Conservation (phyloP, 2,888 invertebrate genomes). For the Empis livida region DNA sequence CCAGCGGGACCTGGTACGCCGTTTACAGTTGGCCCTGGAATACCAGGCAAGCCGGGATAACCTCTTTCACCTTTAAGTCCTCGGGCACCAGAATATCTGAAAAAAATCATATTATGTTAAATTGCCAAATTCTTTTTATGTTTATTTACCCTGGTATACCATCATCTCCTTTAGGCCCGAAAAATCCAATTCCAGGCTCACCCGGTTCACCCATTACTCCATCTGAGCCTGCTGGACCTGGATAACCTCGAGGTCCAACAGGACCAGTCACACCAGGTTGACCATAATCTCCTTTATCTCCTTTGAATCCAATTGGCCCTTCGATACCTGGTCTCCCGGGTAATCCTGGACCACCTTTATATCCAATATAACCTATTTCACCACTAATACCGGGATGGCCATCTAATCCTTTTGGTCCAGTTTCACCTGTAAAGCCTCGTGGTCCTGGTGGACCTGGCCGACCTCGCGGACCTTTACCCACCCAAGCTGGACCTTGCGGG, state of each 20-base stretch:
- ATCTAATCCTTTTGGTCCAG: constrained; percentile 55
- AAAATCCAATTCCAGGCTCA: constrained; percentile 43
- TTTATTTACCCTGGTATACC: constrained; percentile 51
- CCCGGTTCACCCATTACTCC: constrained; percentile 49
- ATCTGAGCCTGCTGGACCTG: constrained; percentile 47
- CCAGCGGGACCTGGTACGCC: constrained; percentile 70
- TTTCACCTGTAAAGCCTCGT: constrained; percentile 39
- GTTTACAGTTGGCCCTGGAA: constrained; percentile 64
- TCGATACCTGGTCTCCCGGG: constrained; percentile 58
- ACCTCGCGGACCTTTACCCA: constrained; percentile 63
- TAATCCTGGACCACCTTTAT: constrained; percentile 52
- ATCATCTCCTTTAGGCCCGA: constrained; percentile 63
- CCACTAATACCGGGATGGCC: constrained; percentile 59
- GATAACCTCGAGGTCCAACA: constrained; percentile 38
- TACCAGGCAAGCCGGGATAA: constrained; percentile 57
- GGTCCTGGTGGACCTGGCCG: constrained; percentile 46
- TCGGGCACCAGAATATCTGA: constrained; percentile 43
- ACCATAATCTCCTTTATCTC: constrained; percentile 56
- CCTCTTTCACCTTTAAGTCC: constrained; percentile 73
- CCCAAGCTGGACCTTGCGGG: constrained; percentile 68
- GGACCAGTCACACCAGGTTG: constrained; percentile 46
- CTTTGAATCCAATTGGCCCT: constrained; percentile 64
- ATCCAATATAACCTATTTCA: constrained; percentile 54
- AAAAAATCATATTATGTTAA: neutral
- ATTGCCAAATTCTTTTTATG: neutral